Conservation (phyloP, 2,888 invertebrate genomes). For the Epirrhoe tristata region DNA sequence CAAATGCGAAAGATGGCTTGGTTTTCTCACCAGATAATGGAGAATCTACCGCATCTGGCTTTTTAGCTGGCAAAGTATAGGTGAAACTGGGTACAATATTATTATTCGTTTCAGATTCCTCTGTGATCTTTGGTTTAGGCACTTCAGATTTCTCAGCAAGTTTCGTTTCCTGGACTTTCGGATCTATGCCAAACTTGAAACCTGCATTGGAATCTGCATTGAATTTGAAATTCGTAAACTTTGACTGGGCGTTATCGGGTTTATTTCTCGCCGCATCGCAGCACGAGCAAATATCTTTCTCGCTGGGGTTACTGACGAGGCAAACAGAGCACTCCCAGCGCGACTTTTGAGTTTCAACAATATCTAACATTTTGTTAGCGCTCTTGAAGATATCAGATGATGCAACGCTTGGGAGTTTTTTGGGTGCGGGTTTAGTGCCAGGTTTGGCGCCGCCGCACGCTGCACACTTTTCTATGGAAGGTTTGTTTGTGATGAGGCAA, state of each 20-base stretch:
- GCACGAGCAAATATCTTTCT: constrained; percentile 63
- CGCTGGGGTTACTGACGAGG: constrained; percentile 64
- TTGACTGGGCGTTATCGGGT: constrained; percentile 9
- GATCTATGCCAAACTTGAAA: constrained; percentile 74
- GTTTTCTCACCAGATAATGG: constrained; percentile 44
- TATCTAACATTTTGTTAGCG: constrained; percentile 48
- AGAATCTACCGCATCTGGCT: constrained; percentile 43
- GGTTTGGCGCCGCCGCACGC: constrained; percentile 61
- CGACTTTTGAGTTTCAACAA: constrained; percentile 55
- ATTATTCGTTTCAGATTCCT: constrained; percentile 69
- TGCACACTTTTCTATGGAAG: constrained; percentile 56
- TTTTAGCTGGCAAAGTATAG: constrained; percentile 55
- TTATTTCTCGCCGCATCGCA: constrained; percentile 59
- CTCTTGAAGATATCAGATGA: constrained; percentile 27
- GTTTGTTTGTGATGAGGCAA: constrained; percentile 65
- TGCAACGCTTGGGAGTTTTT: constrained; percentile 23
- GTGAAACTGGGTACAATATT: constrained; percentile 62
- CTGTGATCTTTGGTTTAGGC: constrained; percentile 42
- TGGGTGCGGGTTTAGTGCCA: constrained; percentile 36
- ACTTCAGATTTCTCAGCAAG: constrained; percentile 45
- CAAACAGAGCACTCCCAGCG: constrained; percentile 73
- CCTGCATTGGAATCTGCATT: constrained; percentile 49
- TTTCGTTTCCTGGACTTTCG: constrained; percentile 52
- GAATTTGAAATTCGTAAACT: constrained; percentile 58
- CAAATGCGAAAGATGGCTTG: constrained; percentile 63